These are phyloP conservation scores for Corvus hawaiiensis DNA, from an alignment of 2,113 vertebrate genomes.

Conservation along the genomic window DNA sequence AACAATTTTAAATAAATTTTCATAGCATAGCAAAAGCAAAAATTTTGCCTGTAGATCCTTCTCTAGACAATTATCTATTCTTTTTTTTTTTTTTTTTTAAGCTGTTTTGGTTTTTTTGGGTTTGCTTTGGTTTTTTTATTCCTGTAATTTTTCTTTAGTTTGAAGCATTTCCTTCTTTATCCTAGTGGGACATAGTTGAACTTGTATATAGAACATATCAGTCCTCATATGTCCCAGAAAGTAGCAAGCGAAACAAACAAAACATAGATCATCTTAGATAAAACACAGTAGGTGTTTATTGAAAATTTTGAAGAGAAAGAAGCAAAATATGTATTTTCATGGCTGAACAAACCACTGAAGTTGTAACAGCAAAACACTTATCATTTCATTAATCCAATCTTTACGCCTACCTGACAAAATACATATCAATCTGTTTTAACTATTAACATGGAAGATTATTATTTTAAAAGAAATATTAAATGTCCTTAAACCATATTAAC, in stretches of 20 bases:
- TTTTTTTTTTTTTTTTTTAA: no score
- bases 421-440: not conserved
- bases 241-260: not conserved
- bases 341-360: not conserved
- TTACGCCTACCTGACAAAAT: not conserved
- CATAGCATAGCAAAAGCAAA: not conserved
- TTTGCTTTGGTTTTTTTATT: not conserved
- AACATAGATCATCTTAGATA: not conserved
- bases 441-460: not conserved
- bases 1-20: not conserved
- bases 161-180: not conserved
- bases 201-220: not conserved
- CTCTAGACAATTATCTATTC: not conserved
- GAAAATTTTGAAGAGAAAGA: not conserved
- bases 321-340: not conserved
- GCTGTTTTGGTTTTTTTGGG: not conserved
- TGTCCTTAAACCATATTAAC: not conserved
- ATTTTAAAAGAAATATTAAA: not conserved
- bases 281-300: constrained; percentile 32
- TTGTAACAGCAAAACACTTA: not conserved
- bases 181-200: not conserved
- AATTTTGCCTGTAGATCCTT: not conserved
- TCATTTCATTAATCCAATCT: not conserved
- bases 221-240: not conserved
- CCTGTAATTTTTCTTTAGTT: not conserved